Evolutionary conservation across 1,140 invertebrate species (phyloP), one percentile per base, ranked within the genome.

Genomic region (Phenacoccus solenopsis): DNA sequence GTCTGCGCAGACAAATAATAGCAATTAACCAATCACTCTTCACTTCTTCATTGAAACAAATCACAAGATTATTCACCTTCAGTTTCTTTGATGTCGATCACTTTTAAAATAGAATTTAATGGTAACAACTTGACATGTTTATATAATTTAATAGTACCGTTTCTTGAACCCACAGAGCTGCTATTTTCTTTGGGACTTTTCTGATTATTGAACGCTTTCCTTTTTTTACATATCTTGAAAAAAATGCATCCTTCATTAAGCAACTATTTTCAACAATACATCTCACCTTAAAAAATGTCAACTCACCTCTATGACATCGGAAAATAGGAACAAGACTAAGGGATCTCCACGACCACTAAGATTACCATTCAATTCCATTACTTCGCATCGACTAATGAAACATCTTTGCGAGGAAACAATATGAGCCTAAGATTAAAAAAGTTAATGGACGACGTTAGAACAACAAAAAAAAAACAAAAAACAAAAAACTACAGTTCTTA

Each of bases 81-180:
- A 67, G 88, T 86, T 81, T 94, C 91, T 72, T 84, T 84, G 73
- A 95, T 89, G 79, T 98, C 92, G 20, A 96, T 87, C 49, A 98
- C 92, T 76, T 90, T 85, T 78, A 92, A 93, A 67, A 98, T 91
- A 24, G 88, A 88, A 73, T 89, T 90, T 20, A 97, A 81, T 0
- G 90, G 88, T 79, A 98, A 85, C 75, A 97, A 84, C 75, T 89
- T 90, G 59, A 97, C 85, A 78, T 97, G 94, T 78, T 96, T 94
- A 79, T 91, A 96, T 0, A 88, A 86, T 78, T 96, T 95, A 64
- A 83, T 84, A 49, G 84, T 85, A 59, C 82, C 84, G 74, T 86
- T 79, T 77, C 84, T 85, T 30, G 76, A 12, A 79, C 78, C 73
- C 83, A 83, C 32, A 82, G 79, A 67, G 82, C 82, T 69, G 24